Evolutionary conservation across 2,113 vertebrate species (phyloP), one percentile per base, ranked within the genome.

Genomic region (Oreotrochilus melanogaster): DNA sequence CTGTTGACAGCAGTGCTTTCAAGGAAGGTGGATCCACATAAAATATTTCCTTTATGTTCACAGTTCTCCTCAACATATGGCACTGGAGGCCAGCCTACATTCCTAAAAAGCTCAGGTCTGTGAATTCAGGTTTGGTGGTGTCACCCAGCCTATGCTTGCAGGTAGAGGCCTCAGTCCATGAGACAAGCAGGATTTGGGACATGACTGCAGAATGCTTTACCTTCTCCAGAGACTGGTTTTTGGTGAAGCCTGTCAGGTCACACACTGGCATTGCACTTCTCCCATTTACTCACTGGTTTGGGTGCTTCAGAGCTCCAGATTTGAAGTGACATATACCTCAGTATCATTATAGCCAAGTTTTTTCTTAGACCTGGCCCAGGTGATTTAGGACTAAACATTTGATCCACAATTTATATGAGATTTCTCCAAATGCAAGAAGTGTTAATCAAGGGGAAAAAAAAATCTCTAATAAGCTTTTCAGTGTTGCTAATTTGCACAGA

Each of bases 401-500:
- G 43, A 88, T 76, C 33, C 60, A 88, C 64, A 51, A 25, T 80
- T 90, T 88, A 66, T 54, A 50, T 91, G 18, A 70, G 27, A 83
- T 23, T 78, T 88, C 51, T 54, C 69, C 66, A 80, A 93, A 84
- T 86, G 27, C 0, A 8, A 62, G 69, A 83, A 74, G n/a, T 83
- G 67, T 71, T 94, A 95, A 73, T 87, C 78, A 53, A 86, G 54
- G 35, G 2, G 10, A 0, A 11, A 7, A 45, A 39, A 39, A 39
- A 78, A 78, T 25, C 69, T 86, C 73, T 91, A 89, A 89, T 72
- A 89, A 88, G 74, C 66, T 50, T 92, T 88, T 91, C 64, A 83
- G 64, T 47, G 56, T 57, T 74, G 48, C 45, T 90, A 85, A 92
- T 90, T 93, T 89, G 65, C 88, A 94, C 90, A 95, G 90, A 96